Evolutionary conservation across 1,140 invertebrate genomes (phyloP).

Genomic region (Acromyrmex echinatior): DNA sequence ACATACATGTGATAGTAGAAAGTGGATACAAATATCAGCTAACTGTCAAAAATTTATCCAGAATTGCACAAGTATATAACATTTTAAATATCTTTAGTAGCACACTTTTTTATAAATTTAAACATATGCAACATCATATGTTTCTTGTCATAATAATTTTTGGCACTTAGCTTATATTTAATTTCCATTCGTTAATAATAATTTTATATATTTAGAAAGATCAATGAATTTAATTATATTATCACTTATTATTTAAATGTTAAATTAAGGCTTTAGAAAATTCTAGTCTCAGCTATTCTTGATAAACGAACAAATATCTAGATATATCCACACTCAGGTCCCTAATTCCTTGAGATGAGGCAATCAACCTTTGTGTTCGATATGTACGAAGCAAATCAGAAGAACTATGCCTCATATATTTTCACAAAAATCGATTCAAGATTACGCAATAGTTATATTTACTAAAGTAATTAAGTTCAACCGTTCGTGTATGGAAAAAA

Average conservation of each 20-base stretch:
- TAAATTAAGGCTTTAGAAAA: neutral
- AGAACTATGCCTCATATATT: neutral
- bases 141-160: neutral
- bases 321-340: conserved; percentile 39
- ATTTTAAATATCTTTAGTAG: neutral
- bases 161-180: conserved; percentile 11
- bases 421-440: neutral
- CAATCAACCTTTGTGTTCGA: conserved; percentile 33
- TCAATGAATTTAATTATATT: neutral
- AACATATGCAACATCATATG: neutral
- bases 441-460: neutral
- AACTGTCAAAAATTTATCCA: conserved; percentile 18
- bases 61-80: neutral
- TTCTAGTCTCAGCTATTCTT: conserved; percentile 22
- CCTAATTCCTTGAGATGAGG: conserved; percentile 49
- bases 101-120: neutral
- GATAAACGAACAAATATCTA: neutral
- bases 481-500: neutral
- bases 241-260: conserved; percentile 23
- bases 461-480: conserved; percentile 7
- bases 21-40: neutral
- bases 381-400: conserved; percentile 38
- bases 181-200: neutral
- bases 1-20: no score
- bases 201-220: neutral